Evolutionary conservation across 2,113 vertebrate species (phyloP).

Genomic region (Solea senegalensis): DNA sequence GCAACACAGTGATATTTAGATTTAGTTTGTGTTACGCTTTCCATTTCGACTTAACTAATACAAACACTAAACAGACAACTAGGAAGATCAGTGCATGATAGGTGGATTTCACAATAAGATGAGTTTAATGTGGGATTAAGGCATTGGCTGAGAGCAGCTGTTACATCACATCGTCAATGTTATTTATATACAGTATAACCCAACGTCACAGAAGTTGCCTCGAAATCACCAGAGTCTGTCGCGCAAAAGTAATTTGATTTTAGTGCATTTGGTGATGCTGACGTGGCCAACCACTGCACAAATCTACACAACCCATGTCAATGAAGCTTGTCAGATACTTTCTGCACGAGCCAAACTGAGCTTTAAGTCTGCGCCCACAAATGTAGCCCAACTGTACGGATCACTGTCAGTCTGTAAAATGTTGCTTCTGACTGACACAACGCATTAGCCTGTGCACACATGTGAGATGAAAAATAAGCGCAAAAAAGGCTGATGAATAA

Average conservation of each 20-base stretch:
- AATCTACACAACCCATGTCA: constrained; percentile 12
- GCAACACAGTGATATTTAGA: too few species aligned
- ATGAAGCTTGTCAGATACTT: constrained; percentile 20
- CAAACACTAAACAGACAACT: too few species aligned
- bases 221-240: not conserved
- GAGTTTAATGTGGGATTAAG: not conserved
- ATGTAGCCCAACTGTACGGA: not conserved
- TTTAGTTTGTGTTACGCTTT: too few species aligned
- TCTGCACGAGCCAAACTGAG: constrained; percentile 10
- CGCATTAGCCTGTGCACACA: constrained; percentile 10
- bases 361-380: constrained; percentile 5
- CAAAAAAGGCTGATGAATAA: not conserved
- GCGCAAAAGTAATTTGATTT: not conserved
- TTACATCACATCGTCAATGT: not conserved
- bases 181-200: too few species aligned
- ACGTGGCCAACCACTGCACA: constrained; percentile 8
- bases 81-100: too few species aligned
- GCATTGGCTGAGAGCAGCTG: not conserved
- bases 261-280: constrained; percentile 9
- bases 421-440: constrained; percentile 6
- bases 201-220: too few species aligned
- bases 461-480: constrained; percentile 10
- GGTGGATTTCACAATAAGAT: too few species aligned
- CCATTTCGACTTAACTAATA: too few species aligned
- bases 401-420: not conserved